Evolutionary conservation across 2,888 invertebrate genomes (phyloP).

Genomic region (Parnassius apollo): DNA sequence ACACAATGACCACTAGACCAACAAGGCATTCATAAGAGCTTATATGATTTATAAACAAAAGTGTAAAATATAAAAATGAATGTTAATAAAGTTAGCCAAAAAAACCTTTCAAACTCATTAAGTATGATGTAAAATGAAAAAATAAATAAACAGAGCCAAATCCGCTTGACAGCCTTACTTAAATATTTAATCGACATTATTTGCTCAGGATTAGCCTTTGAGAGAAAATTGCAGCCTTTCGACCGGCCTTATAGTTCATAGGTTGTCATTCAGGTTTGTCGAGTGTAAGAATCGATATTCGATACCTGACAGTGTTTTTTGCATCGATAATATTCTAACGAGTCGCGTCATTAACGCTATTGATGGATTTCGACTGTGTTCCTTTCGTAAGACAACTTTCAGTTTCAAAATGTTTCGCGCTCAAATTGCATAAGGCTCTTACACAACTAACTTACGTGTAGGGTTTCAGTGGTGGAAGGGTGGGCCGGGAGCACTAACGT

Average conservation of each 20-base stretch:
- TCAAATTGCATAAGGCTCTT: conserved; percentile 41
- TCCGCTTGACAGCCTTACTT: conserved; percentile 54
- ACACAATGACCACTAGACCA: no score
- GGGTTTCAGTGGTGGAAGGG: conserved; percentile 45
- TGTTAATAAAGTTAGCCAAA: conserved; percentile 1
- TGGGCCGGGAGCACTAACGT: conserved; percentile 66
- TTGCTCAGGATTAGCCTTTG: conserved; percentile 33
- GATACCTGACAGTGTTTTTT: conserved; percentile 40
- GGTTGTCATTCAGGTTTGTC: conserved; percentile 62
- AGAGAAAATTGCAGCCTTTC: conserved; percentile 38
- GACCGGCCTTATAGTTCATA: conserved; percentile 64
- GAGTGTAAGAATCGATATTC: conserved; percentile 53
- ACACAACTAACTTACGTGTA: conserved; percentile 43
- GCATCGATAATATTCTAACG: conserved; percentile 43
- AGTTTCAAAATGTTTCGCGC: conserved; percentile 45
- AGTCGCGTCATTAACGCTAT: conserved; percentile 48
- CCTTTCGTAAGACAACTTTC: conserved; percentile 46
- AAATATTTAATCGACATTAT: conserved; percentile 52
- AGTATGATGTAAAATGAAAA: conserved; percentile 51
- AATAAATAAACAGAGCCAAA: conserved; percentile 45
- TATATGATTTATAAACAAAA: no score
- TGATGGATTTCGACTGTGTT: conserved; percentile 35
- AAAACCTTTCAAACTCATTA: conserved; percentile 42
- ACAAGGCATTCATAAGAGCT: no score
- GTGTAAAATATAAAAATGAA: no score